Evolutionary conservation across 2,888 invertebrate genomes (phyloP).

Genomic region (Eulithis prunata): DNA sequence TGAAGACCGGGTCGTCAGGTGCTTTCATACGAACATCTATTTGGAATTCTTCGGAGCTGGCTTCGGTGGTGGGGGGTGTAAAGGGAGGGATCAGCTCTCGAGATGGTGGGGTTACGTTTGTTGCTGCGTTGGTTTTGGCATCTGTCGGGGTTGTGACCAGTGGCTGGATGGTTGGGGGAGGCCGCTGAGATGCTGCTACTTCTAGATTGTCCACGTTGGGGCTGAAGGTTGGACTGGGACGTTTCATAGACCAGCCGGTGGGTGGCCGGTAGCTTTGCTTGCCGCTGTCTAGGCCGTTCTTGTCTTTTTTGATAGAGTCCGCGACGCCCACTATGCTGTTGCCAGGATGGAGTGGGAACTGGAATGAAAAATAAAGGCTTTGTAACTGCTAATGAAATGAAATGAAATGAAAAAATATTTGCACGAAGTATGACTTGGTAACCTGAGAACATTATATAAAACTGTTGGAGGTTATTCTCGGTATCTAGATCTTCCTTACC

Average conservation of each 20-base stretch:
- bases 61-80: conserved; percentile 55
- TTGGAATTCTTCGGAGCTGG: conserved; percentile 54
- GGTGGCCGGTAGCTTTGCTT: conserved; percentile 80
- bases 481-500: conserved; percentile 46
- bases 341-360: conserved; percentile 72
- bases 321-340: conserved; percentile 74
- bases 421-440: no score
- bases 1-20: conserved; percentile 62
- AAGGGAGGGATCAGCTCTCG: conserved; percentile 60
- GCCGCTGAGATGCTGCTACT: conserved; percentile 60
- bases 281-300: conserved; percentile 71
- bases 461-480: not conserved
- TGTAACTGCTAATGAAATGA: no score
- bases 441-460: no score
- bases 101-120: conserved; percentile 54
- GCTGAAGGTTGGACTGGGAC: conserved; percentile 35
- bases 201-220: conserved; percentile 47
- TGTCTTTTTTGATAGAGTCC: conserved; percentile 70
- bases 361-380: conserved; percentile 32
- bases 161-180: conserved; percentile 57
- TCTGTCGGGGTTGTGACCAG: conserved; percentile 36
- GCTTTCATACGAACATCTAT: conserved; percentile 47
- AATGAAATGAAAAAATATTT: no score
- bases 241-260: conserved; percentile 82
- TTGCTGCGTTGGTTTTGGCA: conserved; percentile 18